These are phyloP conservation scores for Magallana angulata DNA, from an alignment of 1,140 invertebrate species.

Conservation along the genomic window DNA sequence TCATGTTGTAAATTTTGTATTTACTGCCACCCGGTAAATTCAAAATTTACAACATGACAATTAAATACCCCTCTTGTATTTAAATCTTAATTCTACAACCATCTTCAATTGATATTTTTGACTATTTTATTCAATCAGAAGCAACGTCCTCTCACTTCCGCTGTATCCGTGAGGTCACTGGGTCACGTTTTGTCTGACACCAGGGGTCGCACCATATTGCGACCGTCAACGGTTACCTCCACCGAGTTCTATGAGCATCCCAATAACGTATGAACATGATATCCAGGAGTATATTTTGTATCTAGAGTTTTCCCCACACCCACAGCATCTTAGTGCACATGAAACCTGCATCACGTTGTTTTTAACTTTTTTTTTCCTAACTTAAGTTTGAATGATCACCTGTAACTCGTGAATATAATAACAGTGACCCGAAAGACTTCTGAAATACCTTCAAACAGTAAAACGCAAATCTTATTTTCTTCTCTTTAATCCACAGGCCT, in stretches of 20 bases:
- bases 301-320: not conserved
- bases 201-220: slow-evolving; percentile 37
- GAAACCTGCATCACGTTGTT: slow-evolving; percentile 15
- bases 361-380: not conserved
- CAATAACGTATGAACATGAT: slow-evolving; percentile 35
- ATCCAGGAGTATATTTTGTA: not conserved
- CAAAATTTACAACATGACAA: too few relatives aligned
- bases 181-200: slow-evolving; percentile 54
- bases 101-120: not conserved
- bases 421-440: not conserved
- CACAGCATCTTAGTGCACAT: slow-evolving; percentile 29
- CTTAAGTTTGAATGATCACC: not conserved
- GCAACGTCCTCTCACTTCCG: not conserved
- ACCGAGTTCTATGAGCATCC: slow-evolving; percentile 26
- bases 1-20: too few relatives aligned
- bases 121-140: slow-evolving; percentile 26
- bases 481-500: not conserved
- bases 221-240: slow-evolving; percentile 38
- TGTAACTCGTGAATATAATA: slow-evolving; percentile 16
- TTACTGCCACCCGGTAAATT: too few relatives aligned
- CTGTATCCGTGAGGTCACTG: slow-evolving; percentile 40
- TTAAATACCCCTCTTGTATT: too few relatives aligned
- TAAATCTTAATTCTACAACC: not conserved
- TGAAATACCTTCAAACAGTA: not conserved
- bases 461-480: not conserved